Percentiles rank a stretch among this genome's conserved stretches.
Conservation (phyloP, 2,113 vertebrate genomes). For the Melanostigma gelatinosum region DNA sequence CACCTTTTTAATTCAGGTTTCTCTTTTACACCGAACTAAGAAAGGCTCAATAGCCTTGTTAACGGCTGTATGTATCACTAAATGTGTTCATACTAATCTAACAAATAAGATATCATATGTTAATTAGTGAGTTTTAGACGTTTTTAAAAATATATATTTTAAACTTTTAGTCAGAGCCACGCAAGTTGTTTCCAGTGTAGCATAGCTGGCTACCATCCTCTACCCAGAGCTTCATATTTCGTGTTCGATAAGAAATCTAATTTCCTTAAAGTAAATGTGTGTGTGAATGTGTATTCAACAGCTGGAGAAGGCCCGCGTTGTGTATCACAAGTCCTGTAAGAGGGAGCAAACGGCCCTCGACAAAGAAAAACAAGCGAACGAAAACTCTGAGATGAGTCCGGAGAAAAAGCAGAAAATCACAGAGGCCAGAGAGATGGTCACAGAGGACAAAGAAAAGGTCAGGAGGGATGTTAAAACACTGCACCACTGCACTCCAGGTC, state of each 20-base stretch:
- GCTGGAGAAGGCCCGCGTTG: constrained; percentile 80
- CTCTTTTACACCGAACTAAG: too few relatives aligned
- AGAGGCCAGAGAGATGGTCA: constrained; percentile 71
- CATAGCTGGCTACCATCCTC: background rate
- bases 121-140: background rate
- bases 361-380: constrained; percentile 78
- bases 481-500: background rate
- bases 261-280: background rate
- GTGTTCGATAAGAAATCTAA: background rate
- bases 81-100: background rate
- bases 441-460: constrained; percentile 79
- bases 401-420: constrained; percentile 81
- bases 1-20: too few relatives aligned
- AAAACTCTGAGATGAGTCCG: constrained; percentile 74
- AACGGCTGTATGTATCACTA: too few relatives aligned
- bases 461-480: constrained; percentile 36
- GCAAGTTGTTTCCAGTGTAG: background rate
- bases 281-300: constrained; percentile 59
- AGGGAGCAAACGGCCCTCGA: constrained; percentile 74
- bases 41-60: too few relatives aligned
- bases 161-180: background rate
- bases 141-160: too few relatives aligned
- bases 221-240: background rate
- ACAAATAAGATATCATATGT: background rate
- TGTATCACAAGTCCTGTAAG: constrained; percentile 82